Evolutionary conservation across 1,140 invertebrate genomes (phyloP), one percentile per base, ranked within the genome.

Genomic region (Parapsyche elsis): DNA sequence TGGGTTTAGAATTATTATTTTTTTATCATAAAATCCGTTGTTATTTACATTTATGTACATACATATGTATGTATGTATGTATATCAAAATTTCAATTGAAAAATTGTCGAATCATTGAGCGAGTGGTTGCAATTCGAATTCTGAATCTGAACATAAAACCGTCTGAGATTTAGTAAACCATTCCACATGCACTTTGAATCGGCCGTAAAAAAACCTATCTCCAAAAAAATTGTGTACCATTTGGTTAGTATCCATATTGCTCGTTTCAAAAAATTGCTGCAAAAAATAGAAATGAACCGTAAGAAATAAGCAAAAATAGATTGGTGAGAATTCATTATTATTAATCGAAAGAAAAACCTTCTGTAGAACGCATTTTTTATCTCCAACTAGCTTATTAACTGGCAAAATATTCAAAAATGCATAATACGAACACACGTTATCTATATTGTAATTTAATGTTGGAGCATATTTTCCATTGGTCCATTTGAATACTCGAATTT

Each of bases 131-230:
- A n/a, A n/a, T 71, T 76, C 53, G 10, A 24, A 7, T 19, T 49
- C 53, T n/a, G 0, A 0, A 45, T 64, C 30, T 12, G 5, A 0
- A 14, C 75, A 77, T 9, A 64, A 2, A 14, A 44, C 38, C 0
- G 19, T 64, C 10, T 10, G 5, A 2, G 9, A 23, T 77, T 77
- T 77, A 0, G 75, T 12, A 44, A 44, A 77, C 57, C 57, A 77
- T 19, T 61, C 10, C 0, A 16, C 5, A 9, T 9, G 46, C n/a
- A 77, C 9, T 44, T 64, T 77, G 23, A 64, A 77, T 12, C 30
- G 46, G 0, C 57, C 75, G 45, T 64, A 77, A 19, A 77, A 77
- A 53, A 77, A 77, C 30, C 19, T 64, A n/a, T 44, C 49, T 44
- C 75, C 75, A 7, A 64, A 16, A 16, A 64, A 77, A 14, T 53